Percentiles rank a stretch among this genome's conserved stretches.
Conservation (phyloP, 2,888 invertebrate species). For the Harpagoxenus sublaevis region DNA sequence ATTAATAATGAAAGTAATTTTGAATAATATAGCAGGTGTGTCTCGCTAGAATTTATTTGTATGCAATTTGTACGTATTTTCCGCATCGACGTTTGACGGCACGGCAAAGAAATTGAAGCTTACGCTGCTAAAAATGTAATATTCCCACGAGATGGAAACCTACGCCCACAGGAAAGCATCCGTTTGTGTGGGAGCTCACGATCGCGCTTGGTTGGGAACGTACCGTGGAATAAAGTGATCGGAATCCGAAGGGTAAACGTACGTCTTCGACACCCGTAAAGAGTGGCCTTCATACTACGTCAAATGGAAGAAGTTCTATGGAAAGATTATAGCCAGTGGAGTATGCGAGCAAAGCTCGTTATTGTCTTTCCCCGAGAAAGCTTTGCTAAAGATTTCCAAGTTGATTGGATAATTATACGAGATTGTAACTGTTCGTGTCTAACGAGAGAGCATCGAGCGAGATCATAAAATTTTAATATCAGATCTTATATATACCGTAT, state of each 20-base stretch:
- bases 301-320: neutral
- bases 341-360: neutral
- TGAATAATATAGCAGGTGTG: neutral
- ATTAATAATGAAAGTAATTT: conserved; percentile 8
- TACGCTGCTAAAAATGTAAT: conserved; percentile 41
- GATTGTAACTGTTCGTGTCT: neutral
- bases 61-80: conserved; percentile 2
- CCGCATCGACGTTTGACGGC: neutral
- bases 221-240: conserved; percentile 32
- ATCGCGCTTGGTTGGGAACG: conserved; percentile 1
- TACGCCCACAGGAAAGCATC: neutral
- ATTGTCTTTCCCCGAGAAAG: neutral
- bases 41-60: neutral
- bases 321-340: neutral
- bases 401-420: conserved; percentile 19
- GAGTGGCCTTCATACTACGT: conserved; percentile 1
- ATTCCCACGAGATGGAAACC: conserved; percentile 12
- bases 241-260: conserved; percentile 27
- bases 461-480: neutral
- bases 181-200: conserved; percentile 1
- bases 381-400: neutral
- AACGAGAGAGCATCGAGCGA: neutral
- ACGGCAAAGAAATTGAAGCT: conserved; percentile 16
- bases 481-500: neutral
- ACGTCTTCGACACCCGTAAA: neutral